A percentile compares a stretch with the other conserved stretches of the same genome.
phyloP scores from a whole-genome alignment of 1,140 invertebrate genomes.

The Musca domestica region DNA sequence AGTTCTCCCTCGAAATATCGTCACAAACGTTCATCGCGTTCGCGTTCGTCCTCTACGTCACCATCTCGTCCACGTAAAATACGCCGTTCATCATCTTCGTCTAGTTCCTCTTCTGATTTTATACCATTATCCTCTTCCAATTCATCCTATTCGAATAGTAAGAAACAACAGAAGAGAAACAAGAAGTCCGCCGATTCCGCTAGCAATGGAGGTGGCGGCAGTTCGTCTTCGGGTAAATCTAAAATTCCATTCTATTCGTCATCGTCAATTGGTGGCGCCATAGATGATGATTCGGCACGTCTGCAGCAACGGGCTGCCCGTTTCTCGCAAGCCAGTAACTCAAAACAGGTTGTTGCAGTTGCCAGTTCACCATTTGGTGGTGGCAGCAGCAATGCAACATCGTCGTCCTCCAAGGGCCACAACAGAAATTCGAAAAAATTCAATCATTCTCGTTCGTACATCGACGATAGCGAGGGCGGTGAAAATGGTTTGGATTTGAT shows the following conservation, averaged over 20 bases:
- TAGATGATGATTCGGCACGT: constrained; percentile 70
- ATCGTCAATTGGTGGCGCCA: constrained; percentile 60
- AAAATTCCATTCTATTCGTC: constrained; percentile 72
- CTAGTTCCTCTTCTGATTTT: constrained; percentile 34
- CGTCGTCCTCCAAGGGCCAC: not conserved
- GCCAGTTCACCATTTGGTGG: constrained; percentile 47
- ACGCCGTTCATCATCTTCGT: constrained; percentile 37
- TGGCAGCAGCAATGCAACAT: not conserved
- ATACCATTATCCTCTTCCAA: constrained; percentile 36
- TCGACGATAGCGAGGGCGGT: constrained; percentile 58
- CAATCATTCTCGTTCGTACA: constrained; percentile 34
- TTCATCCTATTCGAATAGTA: constrained; percentile 11
- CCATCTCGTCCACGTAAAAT: constrained; percentile 44
- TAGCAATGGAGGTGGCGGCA: constrained; percentile 12
- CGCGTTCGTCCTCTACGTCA: constrained; percentile 37
- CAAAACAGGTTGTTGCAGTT: constrained; percentile 50
- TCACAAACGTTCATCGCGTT: constrained; percentile 40
- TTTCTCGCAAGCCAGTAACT: constrained; percentile 62
- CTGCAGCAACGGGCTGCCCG: constrained; percentile 83
- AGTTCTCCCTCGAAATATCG: constrained; percentile 42
- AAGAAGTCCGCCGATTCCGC: constrained; percentile 51
- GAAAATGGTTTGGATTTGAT: constrained; percentile 71
- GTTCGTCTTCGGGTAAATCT: constrained; percentile 46
- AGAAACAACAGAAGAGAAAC: constrained; percentile 54
- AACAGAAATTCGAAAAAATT: constrained; percentile 44